Evolutionary conservation across 2,888 invertebrate species (phyloP), one percentile per base, ranked within the genome.

Genomic region (Harpalus rubripes): DNA sequence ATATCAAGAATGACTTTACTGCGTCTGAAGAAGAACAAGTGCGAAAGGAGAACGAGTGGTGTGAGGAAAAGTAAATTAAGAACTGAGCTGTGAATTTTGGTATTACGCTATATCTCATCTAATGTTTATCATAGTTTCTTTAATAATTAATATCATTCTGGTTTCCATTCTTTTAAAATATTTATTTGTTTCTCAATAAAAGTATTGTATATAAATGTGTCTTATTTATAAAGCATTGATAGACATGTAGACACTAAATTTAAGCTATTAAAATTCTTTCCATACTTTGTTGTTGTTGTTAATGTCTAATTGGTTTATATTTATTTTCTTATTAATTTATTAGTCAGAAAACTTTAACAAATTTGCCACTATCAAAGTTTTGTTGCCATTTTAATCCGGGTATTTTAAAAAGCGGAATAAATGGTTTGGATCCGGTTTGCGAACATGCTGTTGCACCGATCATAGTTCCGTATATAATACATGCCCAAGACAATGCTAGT

Each of bases 1-100:
- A 98, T 90, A 98, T 99, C 86, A 98, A 98, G 91, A 98, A 98
- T 91, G 98, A 98, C 90, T 98, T 98, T 88, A 96, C 97, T 7
- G 96, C 98, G 1, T 96, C 97, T 56, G 99, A 99, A 90, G 99
- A 99, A 91, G 99, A 99, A 88, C 98, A 98, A 92, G 98, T 98
- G n/a, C 95, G 97, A 89, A 98, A 97, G 90, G 98, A 98, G 90
- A 98, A 98, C 91, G 98, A 98, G 89, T 98, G 98, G 98, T 97
- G 97, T 90, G 97, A 97, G 91, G 97, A 97, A 88, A 96, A 97
- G 91, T 97, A 92, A 91, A 88, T 79, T 59, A 79, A n/a, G 41
- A 52, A 81, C 44, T 85, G 65, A 68, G 79, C 78, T 82, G 78
- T 85, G 82, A 85, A 76, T 82, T 76, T 59, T 16, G 41, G 61